Percentiles rank a stretch among this genome's conserved stretches.
Conservation (phyloP, 2,113 vertebrate genomes). For the Aspiorhynchus laticeps region DNA sequence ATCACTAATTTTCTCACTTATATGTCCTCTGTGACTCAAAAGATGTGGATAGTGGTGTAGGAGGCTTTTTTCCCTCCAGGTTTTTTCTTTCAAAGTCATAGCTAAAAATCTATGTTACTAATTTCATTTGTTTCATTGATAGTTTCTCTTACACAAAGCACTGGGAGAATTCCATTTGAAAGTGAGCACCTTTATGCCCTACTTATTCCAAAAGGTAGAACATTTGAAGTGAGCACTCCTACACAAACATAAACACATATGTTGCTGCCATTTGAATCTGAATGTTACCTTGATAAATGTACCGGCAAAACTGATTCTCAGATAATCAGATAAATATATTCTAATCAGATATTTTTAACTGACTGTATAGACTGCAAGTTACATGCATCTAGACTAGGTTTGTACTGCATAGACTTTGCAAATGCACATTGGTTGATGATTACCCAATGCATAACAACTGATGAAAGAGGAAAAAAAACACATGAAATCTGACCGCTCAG, state of each 20-base stretch:
- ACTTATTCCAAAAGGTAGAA: background rate
- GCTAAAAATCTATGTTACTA: background rate
- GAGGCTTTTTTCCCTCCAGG: background rate
- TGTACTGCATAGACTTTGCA: background rate
- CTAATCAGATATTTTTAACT: background rate
- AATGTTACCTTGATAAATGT: background rate
- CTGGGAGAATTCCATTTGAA: background rate
- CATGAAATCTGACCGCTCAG: background rate
- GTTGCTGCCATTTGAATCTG: background rate
- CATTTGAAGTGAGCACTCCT: background rate
- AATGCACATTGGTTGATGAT: background rate
- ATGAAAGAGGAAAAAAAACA: too few species aligned
- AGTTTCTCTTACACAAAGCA: background rate
- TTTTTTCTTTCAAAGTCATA: background rate
- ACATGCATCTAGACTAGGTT: background rate
- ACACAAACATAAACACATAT: background rate
- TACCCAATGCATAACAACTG: background rate
- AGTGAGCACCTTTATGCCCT: background rate
- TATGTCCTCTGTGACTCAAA: slow-evolving; percentile 16
- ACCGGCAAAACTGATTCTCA: background rate
- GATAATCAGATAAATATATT: too few species aligned
- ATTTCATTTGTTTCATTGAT: background rate
- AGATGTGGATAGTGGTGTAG: slow-evolving; percentile 3
- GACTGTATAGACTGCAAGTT: background rate
- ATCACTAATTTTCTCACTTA: slow-evolving; percentile 33